phyloP scores from a whole-genome alignment of 2,888 invertebrate genomes.

The Amphimallon solstitiale region DNA sequence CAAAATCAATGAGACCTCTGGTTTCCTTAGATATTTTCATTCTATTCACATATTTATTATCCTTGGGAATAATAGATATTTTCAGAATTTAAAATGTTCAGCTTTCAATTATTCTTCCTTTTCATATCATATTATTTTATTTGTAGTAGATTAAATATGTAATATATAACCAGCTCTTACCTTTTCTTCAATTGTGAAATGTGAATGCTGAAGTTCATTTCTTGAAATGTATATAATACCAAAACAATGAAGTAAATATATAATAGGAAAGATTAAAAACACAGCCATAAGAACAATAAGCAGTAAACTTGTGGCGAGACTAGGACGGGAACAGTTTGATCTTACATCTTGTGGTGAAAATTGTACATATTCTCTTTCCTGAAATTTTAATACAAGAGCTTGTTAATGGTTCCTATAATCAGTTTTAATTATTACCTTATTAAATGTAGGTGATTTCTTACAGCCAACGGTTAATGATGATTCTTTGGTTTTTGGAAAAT shows the following conservation, averaged over 20 bases:
- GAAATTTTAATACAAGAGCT: conserved; percentile 33
- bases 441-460: conserved; percentile 58
- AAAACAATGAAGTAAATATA: conserved; percentile 62
- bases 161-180: conserved; percentile 40
- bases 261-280: conserved; percentile 61
- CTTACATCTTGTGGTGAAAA: conserved; percentile 50
- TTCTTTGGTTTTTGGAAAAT: conserved; percentile 64
- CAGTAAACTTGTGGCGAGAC: conserved; percentile 57
- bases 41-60: too few species aligned
- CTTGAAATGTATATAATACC: conserved; percentile 45
- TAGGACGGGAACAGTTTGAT: conserved; percentile 55
- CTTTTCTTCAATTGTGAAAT: conserved; percentile 45
- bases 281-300: conserved; percentile 58
- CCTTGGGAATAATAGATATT: too few species aligned
- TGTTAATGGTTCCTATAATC: too few species aligned
- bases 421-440: conserved; percentile 27
- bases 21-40: too few species aligned
- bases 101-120: too few species aligned
- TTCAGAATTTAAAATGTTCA: too few species aligned
- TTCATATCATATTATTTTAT: too few species aligned
- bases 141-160: conserved; percentile 14
- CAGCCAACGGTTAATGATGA: conserved; percentile 65
- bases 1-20: too few species aligned
- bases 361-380: conserved; percentile 55
- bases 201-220: conserved; percentile 31